These are phyloP conservation scores for Hipparchia semele DNA, from an alignment of 2,888 invertebrate genomes.

Conservation along the genomic window DNA sequence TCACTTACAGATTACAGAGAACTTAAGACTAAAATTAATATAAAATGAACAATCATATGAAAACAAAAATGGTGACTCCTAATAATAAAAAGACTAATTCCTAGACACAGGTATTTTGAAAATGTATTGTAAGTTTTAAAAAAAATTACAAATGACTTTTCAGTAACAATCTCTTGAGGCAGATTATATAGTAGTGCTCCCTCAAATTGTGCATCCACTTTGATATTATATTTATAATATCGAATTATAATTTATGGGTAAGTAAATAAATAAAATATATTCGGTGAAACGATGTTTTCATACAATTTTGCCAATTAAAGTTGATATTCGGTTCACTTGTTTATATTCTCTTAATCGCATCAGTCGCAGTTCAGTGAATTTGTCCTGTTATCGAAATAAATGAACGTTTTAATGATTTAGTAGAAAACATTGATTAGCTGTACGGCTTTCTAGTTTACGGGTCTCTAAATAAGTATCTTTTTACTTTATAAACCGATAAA, in stretches of 20 bases:
- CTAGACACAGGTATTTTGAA: too few species aligned
- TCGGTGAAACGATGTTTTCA: slow-evolving; percentile 5
- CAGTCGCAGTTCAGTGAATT: slow-evolving; percentile 5
- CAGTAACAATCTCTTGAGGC: too few species aligned
- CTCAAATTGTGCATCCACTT: too few species aligned
- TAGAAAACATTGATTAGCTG: not conserved
- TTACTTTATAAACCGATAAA: not conserved
- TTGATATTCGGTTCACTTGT: slow-evolving; percentile 13
- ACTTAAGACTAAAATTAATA: too few species aligned
- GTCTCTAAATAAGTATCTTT: not conserved
- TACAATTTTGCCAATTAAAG: slow-evolving; percentile 10
- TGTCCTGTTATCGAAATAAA: not conserved
- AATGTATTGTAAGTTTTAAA: too few species aligned
- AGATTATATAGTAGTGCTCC: too few species aligned
- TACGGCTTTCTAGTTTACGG: not conserved
- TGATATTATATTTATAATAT: not conserved
- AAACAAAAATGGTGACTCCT: too few species aligned
- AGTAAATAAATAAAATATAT: not conserved
- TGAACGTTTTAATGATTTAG: not conserved
- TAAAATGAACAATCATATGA: too few species aligned
- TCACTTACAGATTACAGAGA: too few species aligned
- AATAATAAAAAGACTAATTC: too few species aligned
- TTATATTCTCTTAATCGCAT: slow-evolving; percentile 7
- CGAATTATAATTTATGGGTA: not conserved
- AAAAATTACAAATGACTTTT: too few species aligned